Percentiles rank a stretch among this genome's conserved stretches.
Conservation (phyloP, 2,113 vertebrate species). For the Brachionichthys hirsutus region DNA sequence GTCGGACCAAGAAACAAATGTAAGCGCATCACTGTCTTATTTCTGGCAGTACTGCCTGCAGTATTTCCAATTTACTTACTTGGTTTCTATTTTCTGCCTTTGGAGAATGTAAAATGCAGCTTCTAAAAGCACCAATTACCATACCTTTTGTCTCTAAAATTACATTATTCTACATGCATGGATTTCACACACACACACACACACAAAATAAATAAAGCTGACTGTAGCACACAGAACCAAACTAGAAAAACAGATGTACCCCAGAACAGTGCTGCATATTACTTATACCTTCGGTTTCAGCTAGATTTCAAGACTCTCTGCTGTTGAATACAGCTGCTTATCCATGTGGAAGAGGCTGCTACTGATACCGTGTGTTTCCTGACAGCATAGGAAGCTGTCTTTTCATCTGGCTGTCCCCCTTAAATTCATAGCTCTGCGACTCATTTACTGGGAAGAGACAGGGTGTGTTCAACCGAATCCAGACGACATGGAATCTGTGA, state of each 20-base stretch:
- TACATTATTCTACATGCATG: slow-evolving; percentile 8
- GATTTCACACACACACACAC: too few relatives aligned
- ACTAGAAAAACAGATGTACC: not conserved
- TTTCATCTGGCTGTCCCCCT: slow-evolving; percentile 47
- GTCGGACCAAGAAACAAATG: slow-evolving; percentile 61
- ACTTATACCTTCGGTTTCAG: slow-evolving; percentile 3
- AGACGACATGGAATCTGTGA: slow-evolving; percentile 46
- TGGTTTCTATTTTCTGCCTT: slow-evolving; percentile 5
- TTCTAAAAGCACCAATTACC: not conserved
- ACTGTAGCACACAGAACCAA: not conserved
- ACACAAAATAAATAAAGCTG: slow-evolving; percentile 5
- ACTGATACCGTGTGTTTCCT: slow-evolving; percentile 51
- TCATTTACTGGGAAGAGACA: slow-evolving; percentile 47
- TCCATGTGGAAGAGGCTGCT: slow-evolving; percentile 55
- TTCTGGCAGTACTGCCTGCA: slow-evolving; percentile 8
- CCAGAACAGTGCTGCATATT: not conserved
- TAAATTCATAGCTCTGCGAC: slow-evolving; percentile 49
- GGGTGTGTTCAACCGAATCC: slow-evolving; percentile 48
- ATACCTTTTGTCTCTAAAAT: not conserved
- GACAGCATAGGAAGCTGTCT: slow-evolving; percentile 45
- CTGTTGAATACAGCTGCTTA: slow-evolving; percentile 57
- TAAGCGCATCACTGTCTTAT: slow-evolving; percentile 38
- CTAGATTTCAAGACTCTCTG: slow-evolving; percentile 40
- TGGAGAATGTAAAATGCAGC: slow-evolving; percentile 4
- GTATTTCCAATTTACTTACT: slow-evolving; percentile 12